A percentile compares a stretch with the other conserved stretches of the same genome.
Evolutionary conservation across 2,113 vertebrate genomes (phyloP).

Genomic region (Kryptolebias marmoratus): DNA sequence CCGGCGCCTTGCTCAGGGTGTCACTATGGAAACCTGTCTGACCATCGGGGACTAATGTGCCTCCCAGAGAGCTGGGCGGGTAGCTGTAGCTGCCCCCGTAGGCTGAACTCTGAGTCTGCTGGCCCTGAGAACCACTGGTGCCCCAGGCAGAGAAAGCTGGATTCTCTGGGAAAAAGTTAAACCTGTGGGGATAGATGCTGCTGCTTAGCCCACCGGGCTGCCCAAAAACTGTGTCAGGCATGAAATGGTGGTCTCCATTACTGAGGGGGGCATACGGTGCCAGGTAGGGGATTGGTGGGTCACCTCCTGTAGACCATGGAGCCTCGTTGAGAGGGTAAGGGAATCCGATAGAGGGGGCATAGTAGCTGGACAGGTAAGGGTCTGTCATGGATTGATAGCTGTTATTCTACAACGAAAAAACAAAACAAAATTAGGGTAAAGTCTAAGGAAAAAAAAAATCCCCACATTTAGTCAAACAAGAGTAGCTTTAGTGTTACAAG

Average conservation of each 20-base stretch:
- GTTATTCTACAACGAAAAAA: slow-evolving; percentile 85
- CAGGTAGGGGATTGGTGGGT: slow-evolving; percentile 96
- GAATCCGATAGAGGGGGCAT: slow-evolving; percentile 95
- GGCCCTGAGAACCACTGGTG: slow-evolving; percentile 93
- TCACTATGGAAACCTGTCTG: slow-evolving; percentile 96
- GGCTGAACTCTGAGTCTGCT: slow-evolving; percentile 94
- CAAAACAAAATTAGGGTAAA: slow-evolving; percentile 18
- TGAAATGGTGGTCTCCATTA: slow-evolving; percentile 97
- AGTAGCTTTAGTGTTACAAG: neutral
- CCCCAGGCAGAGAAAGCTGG: slow-evolving; percentile 97
- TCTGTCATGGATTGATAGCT: slow-evolving; percentile 99
- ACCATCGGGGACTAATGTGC: slow-evolving; percentile 91
- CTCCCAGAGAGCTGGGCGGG: slow-evolving; percentile 93
- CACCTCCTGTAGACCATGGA: slow-evolving; percentile 97
- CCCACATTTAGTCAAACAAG: no score
- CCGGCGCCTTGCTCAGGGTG: slow-evolving; percentile 93
- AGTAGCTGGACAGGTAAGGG: slow-evolving; percentile 96
- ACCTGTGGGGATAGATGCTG: slow-evolving; percentile 94
- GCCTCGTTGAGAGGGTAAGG: slow-evolving; percentile 97
- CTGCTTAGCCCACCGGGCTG: slow-evolving; percentile 94
- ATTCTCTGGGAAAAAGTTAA: slow-evolving; percentile 98
- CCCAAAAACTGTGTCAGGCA: slow-evolving; percentile 97
- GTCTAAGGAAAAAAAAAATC: neutral
- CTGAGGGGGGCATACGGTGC: slow-evolving; percentile 97
- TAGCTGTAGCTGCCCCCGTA: slow-evolving; percentile 96